A percentile compares a stretch with the other conserved stretches of the same genome.
Conservation (phyloP, 2,888 invertebrate species). For the Gisinianus flammeolus region DNA sequence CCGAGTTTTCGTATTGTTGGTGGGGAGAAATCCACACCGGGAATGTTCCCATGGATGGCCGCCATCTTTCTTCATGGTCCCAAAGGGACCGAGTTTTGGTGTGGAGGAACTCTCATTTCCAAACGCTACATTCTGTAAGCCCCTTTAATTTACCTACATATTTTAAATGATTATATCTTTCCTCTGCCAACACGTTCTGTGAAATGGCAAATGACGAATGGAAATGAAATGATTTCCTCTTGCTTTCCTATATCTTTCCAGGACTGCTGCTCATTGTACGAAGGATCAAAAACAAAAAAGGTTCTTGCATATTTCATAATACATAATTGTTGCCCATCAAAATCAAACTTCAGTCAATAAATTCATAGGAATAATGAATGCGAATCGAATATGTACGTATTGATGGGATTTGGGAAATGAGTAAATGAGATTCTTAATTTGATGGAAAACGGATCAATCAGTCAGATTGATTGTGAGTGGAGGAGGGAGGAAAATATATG, state of each 20-base stretch:
- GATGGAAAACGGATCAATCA: no score
- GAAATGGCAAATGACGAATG: no score
- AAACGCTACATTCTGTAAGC: constrained; percentile 71
- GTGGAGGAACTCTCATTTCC: constrained; percentile 87
- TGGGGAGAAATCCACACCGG: constrained; percentile 64
- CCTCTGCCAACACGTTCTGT: no score
- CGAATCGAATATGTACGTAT: background rate
- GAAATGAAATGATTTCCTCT: no score
- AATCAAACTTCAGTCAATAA: constrained; percentile 61
- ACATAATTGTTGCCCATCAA: no score
- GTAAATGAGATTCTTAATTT: no score
- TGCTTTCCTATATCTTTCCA: background rate
- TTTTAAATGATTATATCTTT: no score
- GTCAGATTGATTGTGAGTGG: no score
- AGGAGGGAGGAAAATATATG: no score
- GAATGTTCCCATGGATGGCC: constrained; percentile 88
- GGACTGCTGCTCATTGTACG: constrained; percentile 85
- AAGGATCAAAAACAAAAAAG: constrained; percentile 85
- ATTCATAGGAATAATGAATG: background rate
- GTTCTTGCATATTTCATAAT: no score
- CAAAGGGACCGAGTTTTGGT: constrained; percentile 88
- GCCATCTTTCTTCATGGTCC: constrained; percentile 88
- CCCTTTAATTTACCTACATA: background rate
- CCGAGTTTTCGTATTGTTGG: constrained; percentile 82
- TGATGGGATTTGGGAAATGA: no score